A percentile compares a stretch with the other conserved stretches of the same genome.
phyloP scores from a whole-genome alignment of 2,888 invertebrate genomes.

The Plebejus anna region DNA sequence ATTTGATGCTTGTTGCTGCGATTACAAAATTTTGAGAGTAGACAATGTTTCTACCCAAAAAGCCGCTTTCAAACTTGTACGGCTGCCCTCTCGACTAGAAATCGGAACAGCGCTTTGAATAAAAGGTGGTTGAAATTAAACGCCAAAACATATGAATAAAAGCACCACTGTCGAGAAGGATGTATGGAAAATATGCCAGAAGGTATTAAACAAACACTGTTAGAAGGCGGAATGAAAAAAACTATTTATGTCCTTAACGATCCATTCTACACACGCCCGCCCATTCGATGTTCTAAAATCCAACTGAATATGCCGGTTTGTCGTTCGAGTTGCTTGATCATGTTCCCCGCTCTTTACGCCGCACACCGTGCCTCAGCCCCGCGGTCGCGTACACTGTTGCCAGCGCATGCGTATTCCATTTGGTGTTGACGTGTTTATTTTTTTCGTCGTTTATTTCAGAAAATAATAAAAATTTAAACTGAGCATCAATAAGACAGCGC shows the following conservation, averaged over 20 bases:
- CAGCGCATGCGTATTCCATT: constrained; percentile 66
- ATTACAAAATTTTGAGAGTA: constrained; percentile 67
- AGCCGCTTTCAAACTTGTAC: constrained; percentile 79
- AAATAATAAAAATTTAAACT: constrained; percentile 33
- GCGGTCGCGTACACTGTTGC: constrained; percentile 47
- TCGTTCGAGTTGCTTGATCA: constrained; percentile 38
- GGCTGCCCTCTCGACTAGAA: constrained; percentile 77
- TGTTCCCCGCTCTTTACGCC: constrained; percentile 48
- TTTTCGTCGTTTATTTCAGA: constrained; percentile 66
- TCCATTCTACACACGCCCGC: constrained; percentile 79
- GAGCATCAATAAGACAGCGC: not conserved
- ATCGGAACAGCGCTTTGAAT: constrained; percentile 69
- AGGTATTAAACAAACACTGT: constrained; percentile 74
- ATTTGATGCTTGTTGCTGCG: constrained; percentile 66
- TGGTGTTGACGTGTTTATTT: constrained; percentile 73
- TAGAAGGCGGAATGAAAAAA: constrained; percentile 80
- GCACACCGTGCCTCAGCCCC: constrained; percentile 45
- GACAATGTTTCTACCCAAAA: constrained; percentile 71
- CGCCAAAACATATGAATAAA: constrained; percentile 58
- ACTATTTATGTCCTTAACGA: constrained; percentile 80
- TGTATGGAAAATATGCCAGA: constrained; percentile 70
- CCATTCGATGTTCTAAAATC: constrained; percentile 79
- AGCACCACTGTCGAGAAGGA: constrained; percentile 77
- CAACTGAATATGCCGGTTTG: constrained; percentile 63
- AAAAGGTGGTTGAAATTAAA: constrained; percentile 58